Evolutionary conservation across 2,888 invertebrate genomes (phyloP).

Genomic region (Aporophyla nigra): DNA sequence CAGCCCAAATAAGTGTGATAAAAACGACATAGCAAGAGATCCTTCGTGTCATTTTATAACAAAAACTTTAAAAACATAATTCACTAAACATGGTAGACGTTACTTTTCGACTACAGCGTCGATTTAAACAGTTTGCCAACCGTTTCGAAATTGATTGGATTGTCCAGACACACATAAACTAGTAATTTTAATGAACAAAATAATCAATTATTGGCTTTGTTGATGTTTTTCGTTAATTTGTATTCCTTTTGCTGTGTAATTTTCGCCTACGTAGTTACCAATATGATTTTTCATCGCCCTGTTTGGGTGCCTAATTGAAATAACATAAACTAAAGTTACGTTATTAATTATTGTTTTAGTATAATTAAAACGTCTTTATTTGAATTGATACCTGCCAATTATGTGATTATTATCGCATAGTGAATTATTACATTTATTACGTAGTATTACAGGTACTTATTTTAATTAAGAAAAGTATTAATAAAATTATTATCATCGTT

Average conservation of each 20-base stretch:
- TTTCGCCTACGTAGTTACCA: background rate
- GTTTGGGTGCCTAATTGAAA: background rate
- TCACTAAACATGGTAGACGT: constrained; percentile 27
- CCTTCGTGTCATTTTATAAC: constrained; percentile 31
- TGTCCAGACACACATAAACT: constrained; percentile 35
- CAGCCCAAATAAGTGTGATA: constrained; percentile 33
- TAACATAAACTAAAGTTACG: constrained; percentile 10
- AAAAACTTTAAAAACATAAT: background rate
- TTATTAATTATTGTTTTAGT: background rate
- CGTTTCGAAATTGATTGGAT: constrained; percentile 50
- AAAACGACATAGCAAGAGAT: constrained; percentile 31
- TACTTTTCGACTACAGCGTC: background rate
- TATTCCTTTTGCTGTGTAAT: constrained; percentile 15
- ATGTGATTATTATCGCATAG: background rate
- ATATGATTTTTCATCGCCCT: background rate
- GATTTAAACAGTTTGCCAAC: constrained; percentile 4
- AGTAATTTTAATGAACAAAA: constrained; percentile 51
- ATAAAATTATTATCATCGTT: too few relatives aligned
- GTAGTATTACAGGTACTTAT: background rate
- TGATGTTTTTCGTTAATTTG: constrained; percentile 25
- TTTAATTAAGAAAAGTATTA: background rate
- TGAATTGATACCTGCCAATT: background rate
- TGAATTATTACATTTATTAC: background rate
- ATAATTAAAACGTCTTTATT: constrained; percentile 2
- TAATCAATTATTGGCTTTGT: constrained; percentile 48